phyloP scores from a whole-genome alignment of 2,113 vertebrate species.

The Triplophysa rosa region DNA sequence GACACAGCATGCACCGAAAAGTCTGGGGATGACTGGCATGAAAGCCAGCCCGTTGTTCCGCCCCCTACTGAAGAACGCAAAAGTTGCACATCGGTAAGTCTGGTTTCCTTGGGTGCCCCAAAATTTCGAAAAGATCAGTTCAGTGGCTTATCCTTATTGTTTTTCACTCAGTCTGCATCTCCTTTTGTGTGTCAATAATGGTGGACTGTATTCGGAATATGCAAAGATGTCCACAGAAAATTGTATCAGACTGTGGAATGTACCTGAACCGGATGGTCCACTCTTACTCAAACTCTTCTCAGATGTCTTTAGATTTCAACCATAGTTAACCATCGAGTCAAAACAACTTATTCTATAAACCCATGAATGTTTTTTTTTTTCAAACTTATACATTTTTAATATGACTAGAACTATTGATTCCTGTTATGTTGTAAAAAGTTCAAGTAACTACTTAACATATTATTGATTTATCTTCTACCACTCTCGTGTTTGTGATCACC shows the following conservation, averaged over 20 bases:
- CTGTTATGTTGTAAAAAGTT: no score
- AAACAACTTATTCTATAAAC: no score
- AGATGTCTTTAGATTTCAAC: neutral
- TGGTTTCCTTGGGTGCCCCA: neutral
- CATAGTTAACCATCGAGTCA: neutral
- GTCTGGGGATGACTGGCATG: slow-evolving; percentile 72
- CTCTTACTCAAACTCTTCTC: neutral
- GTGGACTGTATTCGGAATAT: neutral
- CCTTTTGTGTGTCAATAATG: neutral
- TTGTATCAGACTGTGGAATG: slow-evolving; percentile 43
- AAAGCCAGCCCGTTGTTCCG: slow-evolving; percentile 67
- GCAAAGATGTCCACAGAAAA: neutral
- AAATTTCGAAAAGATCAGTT: neutral
- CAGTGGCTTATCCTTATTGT: neutral
- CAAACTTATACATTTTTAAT: no score
- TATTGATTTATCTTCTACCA: neutral
- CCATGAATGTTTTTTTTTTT: no score
- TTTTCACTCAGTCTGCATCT: neutral
- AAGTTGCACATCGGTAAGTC: slow-evolving; percentile 63
- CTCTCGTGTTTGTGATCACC: neutral
- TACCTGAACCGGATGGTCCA: neutral
- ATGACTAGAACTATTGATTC: no score
- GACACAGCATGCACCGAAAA: slow-evolving; percentile 58
- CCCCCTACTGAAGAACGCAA: slow-evolving; percentile 56
- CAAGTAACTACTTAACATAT: no score